These are phyloP conservation scores for Hylia prasina DNA, from an alignment of 2,113 vertebrate genomes.

Conservation along the genomic window DNA sequence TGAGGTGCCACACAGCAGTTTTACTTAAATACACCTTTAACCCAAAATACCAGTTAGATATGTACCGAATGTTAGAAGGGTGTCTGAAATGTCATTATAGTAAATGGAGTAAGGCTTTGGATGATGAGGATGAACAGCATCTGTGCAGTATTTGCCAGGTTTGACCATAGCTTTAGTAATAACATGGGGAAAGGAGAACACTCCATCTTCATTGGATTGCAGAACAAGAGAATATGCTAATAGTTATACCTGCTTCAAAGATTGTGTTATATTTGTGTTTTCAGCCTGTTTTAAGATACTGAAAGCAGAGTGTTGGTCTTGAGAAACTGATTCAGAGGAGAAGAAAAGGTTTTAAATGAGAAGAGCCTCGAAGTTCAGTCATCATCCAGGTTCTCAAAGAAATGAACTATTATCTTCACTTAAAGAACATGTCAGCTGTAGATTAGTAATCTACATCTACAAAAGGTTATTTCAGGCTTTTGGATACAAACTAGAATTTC, in stretches of 20 bases:
- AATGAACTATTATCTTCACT: neutral
- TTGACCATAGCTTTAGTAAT: neutral
- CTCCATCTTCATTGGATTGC: neutral
- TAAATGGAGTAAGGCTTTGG: neutral
- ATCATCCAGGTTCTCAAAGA: neutral
- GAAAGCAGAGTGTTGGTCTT: neutral
- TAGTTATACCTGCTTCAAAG: neutral
- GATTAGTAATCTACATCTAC: neutral
- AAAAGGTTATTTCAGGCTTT: neutral
- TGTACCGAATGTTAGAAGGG: neutral
- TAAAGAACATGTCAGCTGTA: neutral
- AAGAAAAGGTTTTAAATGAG: neutral
- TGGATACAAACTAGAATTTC: neutral
- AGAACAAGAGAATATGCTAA: neutral
- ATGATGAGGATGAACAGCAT: neutral
- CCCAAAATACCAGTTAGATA: neutral
- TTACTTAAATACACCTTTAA: neutral
- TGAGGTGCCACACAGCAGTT: neutral
- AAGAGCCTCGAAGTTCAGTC: neutral
- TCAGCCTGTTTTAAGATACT: neutral
- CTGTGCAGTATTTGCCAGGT: neutral
- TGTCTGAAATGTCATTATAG: neutral
- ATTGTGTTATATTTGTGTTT: neutral
- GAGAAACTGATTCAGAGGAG: neutral
- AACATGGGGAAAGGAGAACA: neutral